Evolutionary conservation across 2,888 invertebrate genomes (phyloP), one percentile per base, ranked within the genome.

Genomic region (Chrysotoxum bicinctum): DNA sequence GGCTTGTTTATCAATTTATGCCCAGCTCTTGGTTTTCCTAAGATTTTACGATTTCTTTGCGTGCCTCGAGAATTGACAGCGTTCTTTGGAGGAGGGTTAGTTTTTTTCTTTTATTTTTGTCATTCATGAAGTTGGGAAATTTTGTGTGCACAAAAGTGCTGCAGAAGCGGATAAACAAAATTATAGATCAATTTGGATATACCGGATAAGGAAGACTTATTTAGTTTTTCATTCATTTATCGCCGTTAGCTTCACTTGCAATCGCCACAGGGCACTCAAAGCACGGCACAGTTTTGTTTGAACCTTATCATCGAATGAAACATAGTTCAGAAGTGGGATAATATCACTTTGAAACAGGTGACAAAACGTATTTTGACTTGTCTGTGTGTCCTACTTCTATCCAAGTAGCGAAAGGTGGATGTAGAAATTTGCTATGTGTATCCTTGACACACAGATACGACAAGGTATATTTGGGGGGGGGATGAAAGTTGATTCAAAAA

Each of bases 1-100:
- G 81, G 81, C 81, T 81, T 81, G 85, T 81, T 81, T 85, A 85
- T 81, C 85, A 85, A 85, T 85, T 85, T 85, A 76, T 81, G 54
- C 76, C 69, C 43, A 68, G 19, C 66, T 62, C 76, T 45, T 58
- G 54, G 50, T 56, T 60, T 68, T 54, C 16, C 56, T 40, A 16
- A 19, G 68, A 60, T 76, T 76, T 81, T 85, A 85, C 72, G 85
- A 81, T 85, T 85, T 76, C 76, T 73, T 85, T 81, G 85, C 85
- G 81, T 81, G 85, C 76, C 68, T 54, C 48, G 43, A 56, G 16
- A 85, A 76, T 72, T 76, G 76, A 75, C 84, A 72, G 62, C 35
- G 64, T 50, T 74, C 56, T 78, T 72, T 50, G 40, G 35, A 48
- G 21, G 48, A 69, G 68, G 68, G 60, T 68, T 35, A 54, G 35